A percentile compares a stretch with the other conserved stretches of the same genome.
These are phyloP conservation scores for Prionailurus bengalensis DNA, from an alignment of 2,113 vertebrate species.

Conservation along the genomic window DNA sequence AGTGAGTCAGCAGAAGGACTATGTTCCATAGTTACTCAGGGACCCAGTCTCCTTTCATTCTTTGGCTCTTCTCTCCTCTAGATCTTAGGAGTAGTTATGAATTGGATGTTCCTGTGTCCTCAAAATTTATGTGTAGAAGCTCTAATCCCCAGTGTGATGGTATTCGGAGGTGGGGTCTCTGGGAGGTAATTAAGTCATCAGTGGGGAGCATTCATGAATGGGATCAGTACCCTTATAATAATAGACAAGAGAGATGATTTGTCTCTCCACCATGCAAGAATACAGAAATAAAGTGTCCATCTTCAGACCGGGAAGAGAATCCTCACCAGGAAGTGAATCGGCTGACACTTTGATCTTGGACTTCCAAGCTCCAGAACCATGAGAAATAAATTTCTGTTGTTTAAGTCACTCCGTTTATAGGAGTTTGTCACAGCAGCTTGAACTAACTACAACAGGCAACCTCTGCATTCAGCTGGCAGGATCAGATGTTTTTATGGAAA, in stretches of 20 bases:
- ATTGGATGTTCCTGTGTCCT: not conserved
- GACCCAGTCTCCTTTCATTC: not conserved
- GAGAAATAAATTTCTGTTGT: not conserved
- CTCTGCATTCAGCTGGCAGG: not conserved
- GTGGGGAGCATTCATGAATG: not conserved
- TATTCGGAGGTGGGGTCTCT: not conserved
- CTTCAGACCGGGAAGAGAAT: not conserved
- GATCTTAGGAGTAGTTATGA: not conserved
- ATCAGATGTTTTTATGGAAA: conserved; percentile 27
- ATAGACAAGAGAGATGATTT: not conserved
- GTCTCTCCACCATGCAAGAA: not conserved
- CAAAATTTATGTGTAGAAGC: not conserved
- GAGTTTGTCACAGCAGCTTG: not conserved
- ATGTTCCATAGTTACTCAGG: not conserved
- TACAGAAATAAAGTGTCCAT: not conserved
- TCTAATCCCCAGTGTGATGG: not conserved
- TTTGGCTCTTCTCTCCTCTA: conserved; percentile 6
- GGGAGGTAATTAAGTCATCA: not conserved
- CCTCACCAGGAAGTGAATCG: not conserved
- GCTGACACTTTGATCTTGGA: not conserved
- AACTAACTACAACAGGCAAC: not conserved
- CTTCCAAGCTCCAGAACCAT: not conserved
- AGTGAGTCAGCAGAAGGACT: not conserved
- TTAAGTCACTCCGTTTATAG: not conserved
- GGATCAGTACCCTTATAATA: not conserved